Percentiles rank a stretch among this genome's conserved stretches.
Conservation (phyloP, 2,797 vertebrate species). For the Sarcoramphus papa region DNA sequence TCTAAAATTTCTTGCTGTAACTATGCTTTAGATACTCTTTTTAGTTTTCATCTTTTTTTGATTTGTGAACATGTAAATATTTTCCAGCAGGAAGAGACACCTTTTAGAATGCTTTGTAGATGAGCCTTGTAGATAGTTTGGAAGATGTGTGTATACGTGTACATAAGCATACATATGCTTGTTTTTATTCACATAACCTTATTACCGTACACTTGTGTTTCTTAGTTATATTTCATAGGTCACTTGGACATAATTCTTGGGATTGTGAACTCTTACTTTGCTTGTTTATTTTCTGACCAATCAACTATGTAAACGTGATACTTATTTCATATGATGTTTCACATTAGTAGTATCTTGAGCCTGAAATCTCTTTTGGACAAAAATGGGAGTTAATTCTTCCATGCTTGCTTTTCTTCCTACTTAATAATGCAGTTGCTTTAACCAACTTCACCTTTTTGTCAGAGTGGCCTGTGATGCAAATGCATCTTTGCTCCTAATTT, state of each 20-base stretch:
- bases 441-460: background rate
- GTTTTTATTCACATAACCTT: background rate
- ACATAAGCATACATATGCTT: background rate
- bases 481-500: background rate
- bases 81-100: background rate
- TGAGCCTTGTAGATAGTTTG: background rate
- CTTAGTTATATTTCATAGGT: background rate
- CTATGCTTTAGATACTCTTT: background rate
- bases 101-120: background rate
- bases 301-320: accelerated
- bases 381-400: background rate
- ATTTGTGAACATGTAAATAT: background rate
- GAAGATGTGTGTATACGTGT: background rate
- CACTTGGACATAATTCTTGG: background rate
- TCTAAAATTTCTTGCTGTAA: background rate
- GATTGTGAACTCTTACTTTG: background rate
- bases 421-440: background rate
- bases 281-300: background rate
- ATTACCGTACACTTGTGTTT: background rate
- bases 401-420: background rate
- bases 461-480: background rate
- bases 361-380: background rate
- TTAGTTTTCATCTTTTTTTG: background rate
- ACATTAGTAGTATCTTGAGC: background rate
- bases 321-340: background rate